These are phyloP conservation scores for Murina feae DNA, from an alignment of 2,113 vertebrate species.

Conservation along the genomic window DNA sequence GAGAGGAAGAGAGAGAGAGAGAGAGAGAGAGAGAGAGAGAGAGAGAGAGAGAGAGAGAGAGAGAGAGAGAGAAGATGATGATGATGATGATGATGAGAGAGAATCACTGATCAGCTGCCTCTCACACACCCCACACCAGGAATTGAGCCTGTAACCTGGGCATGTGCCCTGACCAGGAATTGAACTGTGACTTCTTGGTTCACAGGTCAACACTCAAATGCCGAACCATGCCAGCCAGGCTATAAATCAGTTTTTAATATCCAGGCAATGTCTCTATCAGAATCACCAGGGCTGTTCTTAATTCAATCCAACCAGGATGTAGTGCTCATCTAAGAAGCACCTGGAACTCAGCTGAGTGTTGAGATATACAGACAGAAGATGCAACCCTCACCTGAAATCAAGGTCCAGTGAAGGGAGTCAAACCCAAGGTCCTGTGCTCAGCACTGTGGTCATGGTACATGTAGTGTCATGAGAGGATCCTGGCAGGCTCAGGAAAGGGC, in stretches of 20 bases:
- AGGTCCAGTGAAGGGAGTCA: background rate
- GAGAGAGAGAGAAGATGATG: too few relatives aligned
- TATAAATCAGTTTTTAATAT: background rate
- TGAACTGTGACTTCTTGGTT: too few relatives aligned
- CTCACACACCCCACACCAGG: too few relatives aligned
- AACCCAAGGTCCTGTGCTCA: background rate
- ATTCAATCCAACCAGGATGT: background rate
- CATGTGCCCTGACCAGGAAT: too few relatives aligned
- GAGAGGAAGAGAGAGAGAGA: too few relatives aligned
- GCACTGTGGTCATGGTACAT: rapidly evolving
- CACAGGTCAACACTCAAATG: too few relatives aligned
- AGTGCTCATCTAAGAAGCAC: background rate
- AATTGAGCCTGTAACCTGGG: too few relatives aligned
- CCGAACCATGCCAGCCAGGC: background rate
- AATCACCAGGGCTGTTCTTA: background rate
- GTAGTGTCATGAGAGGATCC: rapidly evolving
- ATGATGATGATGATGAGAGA: too few relatives aligned
- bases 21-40: too few relatives aligned
- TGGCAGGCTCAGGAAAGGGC: background rate
- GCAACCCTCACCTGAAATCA: background rate
- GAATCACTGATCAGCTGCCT: too few relatives aligned
- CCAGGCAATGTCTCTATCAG: background rate
- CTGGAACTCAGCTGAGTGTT: background rate
- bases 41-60: too few relatives aligned
- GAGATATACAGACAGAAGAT: background rate